Evolutionary conservation across 2,888 invertebrate genomes (phyloP), one percentile per base, ranked within the genome.

Genomic region (Sphinx pinastri): DNA sequence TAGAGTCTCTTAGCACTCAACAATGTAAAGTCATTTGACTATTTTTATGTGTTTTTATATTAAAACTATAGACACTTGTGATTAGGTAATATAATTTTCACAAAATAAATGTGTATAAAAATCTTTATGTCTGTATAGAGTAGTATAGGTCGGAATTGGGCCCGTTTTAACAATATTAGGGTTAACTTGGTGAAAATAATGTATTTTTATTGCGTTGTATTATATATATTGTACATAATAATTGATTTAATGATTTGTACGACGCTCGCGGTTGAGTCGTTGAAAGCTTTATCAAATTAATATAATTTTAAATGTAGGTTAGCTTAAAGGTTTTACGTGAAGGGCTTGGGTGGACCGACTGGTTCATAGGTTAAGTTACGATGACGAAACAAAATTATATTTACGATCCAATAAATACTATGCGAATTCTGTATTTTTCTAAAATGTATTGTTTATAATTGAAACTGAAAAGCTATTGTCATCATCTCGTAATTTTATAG

Each of bases 41-140:
- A 82, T 79, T 84, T 81, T 84, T 81, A 83, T 82, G 83, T 84
- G 82, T 84, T 88, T 88, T 88, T 86, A 85, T 85, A 84, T 82
- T 79, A 83, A 84, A 82, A 72, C 71, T 75, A 82, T 77, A 77
- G 83, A 84, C 76, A 88, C 89, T 91, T 90, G 91, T 91, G 89
- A 90, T 89, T 88, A 79, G 87, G 89, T 79, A 79, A 84, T 77
- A 84, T 81, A 81, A 83, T 79, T 79, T 75, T 70, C 72, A 74
- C 63, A 55, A 19, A 47, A 51, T 69, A 54, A 51, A 58, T 60
- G 52, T 51, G 59, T 63, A 69, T 60, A 60, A 54, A 54, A 54
- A 31, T 51, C 10, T 69, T 31, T 63, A 31, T 59, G 63, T 63
- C 63, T 63, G 63, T 63, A 63, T 63, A 63, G 63, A 12, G 63